Evolutionary conservation across 2,888 invertebrate species (phyloP).

Genomic region (Coelinius sp.): DNA sequence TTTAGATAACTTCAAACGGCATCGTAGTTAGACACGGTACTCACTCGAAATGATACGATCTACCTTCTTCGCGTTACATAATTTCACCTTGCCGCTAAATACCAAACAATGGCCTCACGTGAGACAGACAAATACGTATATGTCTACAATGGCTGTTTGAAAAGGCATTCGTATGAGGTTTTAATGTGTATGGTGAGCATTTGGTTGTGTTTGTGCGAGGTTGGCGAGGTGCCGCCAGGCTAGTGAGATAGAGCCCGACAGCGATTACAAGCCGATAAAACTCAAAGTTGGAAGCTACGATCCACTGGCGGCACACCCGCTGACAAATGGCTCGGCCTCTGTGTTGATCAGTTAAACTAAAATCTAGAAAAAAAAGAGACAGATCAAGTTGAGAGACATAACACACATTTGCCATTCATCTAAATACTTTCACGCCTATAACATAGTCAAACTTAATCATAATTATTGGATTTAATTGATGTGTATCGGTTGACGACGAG

Average conservation of each 20-base stretch:
- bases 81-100: slow-evolving; percentile 66
- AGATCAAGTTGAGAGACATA: slow-evolving; percentile 27
- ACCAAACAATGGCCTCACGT: slow-evolving; percentile 64
- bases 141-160: slow-evolving; percentile 18
- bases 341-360: not conserved
- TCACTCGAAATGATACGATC: slow-evolving; percentile 57
- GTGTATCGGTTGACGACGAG: slow-evolving; percentile 27
- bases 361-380: not conserved
- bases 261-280: slow-evolving; percentile 46
- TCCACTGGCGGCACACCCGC: slow-evolving; percentile 42
- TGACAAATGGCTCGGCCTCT: slow-evolving; percentile 33
- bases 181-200: not conserved
- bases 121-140: slow-evolving; percentile 50
- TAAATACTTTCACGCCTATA: slow-evolving; percentile 26
- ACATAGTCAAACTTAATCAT: slow-evolving; percentile 27
- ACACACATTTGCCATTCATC: slow-evolving; percentile 38
- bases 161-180: slow-evolving; percentile 23
- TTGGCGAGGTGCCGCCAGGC: slow-evolving; percentile 24
- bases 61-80: slow-evolving; percentile 61
- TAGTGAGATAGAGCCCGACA: slow-evolving; percentile 19
- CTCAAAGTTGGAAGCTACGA: slow-evolving; percentile 37
- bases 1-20: slow-evolving; percentile 30
- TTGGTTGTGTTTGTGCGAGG: not conserved
- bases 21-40: slow-evolving; percentile 58
- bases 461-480: slow-evolving; percentile 25